Evolutionary conservation across 2,888 invertebrate genomes (phyloP), one percentile per base, ranked within the genome.

Genomic region (Pyrrhosoma nymphula): DNA sequence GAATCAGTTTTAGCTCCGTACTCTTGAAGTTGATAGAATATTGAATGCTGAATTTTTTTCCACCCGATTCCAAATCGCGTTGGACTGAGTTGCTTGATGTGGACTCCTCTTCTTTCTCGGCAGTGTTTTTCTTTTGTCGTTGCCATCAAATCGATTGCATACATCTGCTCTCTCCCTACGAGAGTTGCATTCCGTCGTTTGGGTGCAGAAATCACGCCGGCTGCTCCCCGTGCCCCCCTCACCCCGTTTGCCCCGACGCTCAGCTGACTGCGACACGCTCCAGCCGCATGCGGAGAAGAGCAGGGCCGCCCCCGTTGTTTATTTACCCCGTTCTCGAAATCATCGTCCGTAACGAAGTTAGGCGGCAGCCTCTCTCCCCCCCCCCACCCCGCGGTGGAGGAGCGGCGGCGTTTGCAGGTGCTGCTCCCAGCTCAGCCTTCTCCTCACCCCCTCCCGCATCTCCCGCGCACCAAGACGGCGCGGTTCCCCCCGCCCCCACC

Each of bases 281-380:
- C 26, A 23, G 82, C 35, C 35, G 82, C 35, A 82, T 35, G 30
- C 82, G 14, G 35, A 60, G 56, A 16, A 56, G 16, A 8, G 56
- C 10, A 16, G 20, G 20, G 60, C 18, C 1, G 60, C 60, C 16
- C 30, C 82, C 35, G 82, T 82, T 82, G 82, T 82, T 82, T 82
- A 82, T 82, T 82, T 82, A 82, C 82, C 16, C 35, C 26, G 30
- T 82, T 35, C 82, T 30, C 82, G 30, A 82, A 82, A 82, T 82
- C 82, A 82, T 82, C 12, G 82, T 82, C 82, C 82, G 82, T 82
- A 82, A 82, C 82, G 30, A 82, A 82, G 82, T 82, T 82, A 30
- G 90, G 30, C 56, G 26, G 56, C 90, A 60, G 90, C 55, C 56
- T 56, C n/a, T 26, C 60, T 20, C 60, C 2, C 60, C 16, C 56